Percentiles rank a stretch among this genome's conserved stretches.
phyloP scores from a whole-genome alignment of 2,888 invertebrate species.

The Sepiola atlantica region DNA sequence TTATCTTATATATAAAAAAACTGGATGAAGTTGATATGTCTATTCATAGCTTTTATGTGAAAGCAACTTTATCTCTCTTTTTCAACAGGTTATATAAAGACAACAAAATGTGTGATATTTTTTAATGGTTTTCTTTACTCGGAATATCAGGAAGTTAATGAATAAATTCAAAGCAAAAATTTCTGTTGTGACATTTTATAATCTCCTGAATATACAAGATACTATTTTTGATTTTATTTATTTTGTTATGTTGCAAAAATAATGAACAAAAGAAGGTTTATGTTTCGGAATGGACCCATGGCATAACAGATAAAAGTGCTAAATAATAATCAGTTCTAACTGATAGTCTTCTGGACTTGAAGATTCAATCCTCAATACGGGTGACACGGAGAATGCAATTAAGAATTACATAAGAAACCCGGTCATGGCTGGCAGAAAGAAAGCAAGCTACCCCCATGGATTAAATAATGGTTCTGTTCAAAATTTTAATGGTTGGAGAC shows the following conservation, averaged over 20 bases:
- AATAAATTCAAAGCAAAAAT: background rate
- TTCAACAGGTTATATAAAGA: background rate
- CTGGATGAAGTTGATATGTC: background rate
- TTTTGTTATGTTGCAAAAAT: background rate
- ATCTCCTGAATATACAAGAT: background rate
- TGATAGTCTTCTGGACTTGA: too few relatives aligned
- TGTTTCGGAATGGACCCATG: too few relatives aligned
- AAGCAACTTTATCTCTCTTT: background rate
- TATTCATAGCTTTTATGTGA: background rate
- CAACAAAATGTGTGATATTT: background rate
- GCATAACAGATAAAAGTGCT: too few relatives aligned
- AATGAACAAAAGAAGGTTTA: background rate
- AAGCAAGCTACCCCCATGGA: too few relatives aligned
- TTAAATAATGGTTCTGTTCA: too few relatives aligned
- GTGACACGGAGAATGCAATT: too few relatives aligned
- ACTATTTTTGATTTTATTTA: background rate
- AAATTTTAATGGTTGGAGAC: too few relatives aligned
- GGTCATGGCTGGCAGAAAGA: too few relatives aligned
- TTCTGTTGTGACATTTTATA: background rate
- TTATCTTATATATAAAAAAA: background rate
- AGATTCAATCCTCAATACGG: too few relatives aligned
- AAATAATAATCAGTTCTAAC: too few relatives aligned
- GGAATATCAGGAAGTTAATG: background rate
- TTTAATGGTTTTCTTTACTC: background rate
- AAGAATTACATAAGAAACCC: too few relatives aligned